Evolutionary conservation across 2,888 invertebrate species (phyloP), one percentile per base, ranked within the genome.

Genomic region (Drosophila diplacantha): DNA sequence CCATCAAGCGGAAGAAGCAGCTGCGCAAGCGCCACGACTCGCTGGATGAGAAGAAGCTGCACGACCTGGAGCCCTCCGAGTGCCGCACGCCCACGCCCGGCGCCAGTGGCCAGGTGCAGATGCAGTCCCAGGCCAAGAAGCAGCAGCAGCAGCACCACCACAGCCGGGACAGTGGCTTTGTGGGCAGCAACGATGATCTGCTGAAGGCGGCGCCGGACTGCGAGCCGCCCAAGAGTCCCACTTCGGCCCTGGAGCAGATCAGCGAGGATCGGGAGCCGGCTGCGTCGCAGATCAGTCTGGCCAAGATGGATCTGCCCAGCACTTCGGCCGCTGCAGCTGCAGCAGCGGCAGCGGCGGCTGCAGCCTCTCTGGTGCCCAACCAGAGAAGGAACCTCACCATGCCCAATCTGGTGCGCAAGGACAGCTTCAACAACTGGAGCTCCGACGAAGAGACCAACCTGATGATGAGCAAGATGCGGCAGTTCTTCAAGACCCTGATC

Each of bases 391-490:
- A 60, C 3, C 41, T 74, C 11, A 9, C 61, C 12, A 63, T 77
- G 8, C 67, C 74, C 89, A 73, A 80, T 67, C 88, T 96, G 29
- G 92, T 93, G 35, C 91, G 96, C 69, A 96, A 95, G 88, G 96
- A 96, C 87, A 95, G 95, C 86, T 96, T 96, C 89, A 96, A 96
- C 86, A 96, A 96, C 85, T 96, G 96, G 96, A 96, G 95, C 71
- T 96, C 96, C 4, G 96, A 96, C 84, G 96, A 96, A 86, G 96
- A 96, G 89, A 96, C 96, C 3, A 96, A 96, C 87, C 89, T 96
- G 43, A 96, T 96, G 96, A 96, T 96, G 96, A 95, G 94, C 35
- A 96, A 96, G 89, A 95, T 96, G 95, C 90, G 96, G 3, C 95
- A 95, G 80, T 96, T 96, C 87, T 96, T 96, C 88, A 96, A 96